Base-by-base conservation (phyloP, 92 coral and sea anemone species). In the Muricea muricata region DNA sequence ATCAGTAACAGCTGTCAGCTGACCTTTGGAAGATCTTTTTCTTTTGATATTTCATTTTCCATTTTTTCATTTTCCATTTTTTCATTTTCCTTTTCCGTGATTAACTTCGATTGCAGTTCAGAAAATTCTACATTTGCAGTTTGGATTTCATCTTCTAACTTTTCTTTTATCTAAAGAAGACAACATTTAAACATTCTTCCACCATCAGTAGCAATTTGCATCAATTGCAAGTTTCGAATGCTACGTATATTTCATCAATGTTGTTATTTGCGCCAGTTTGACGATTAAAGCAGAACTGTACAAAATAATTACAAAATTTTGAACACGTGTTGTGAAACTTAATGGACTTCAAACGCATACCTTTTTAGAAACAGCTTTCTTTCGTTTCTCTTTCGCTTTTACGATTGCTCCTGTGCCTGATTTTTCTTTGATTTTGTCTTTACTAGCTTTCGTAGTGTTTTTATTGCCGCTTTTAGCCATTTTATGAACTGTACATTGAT, bases 71-170 rank as follows among this genome's bases (percentile, higher is more conserved):
- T 35, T 23, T 29, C 65, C 25, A 0, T 55, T 55, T 56, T 58
- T 23, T 55, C 18, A 57, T 58, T 78, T 57, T 78, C 78, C 26
- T 85, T 56, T 23, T 80, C 67, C 12, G 58, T 55, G 20, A 85
- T 84, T 32, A 93, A 20, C 70, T 84, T 73, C 12, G 87, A 61
- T n/a, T 93, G 98, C 31, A 97, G 77, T n/a, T 81, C 91, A 26
- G 87, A 48, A 63, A 97, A 97, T 13, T 61, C 85, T 50, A 80
- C 89, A 87, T 97, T 81, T 32, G 91, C 90, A 84, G 79, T 89
- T 74, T 92, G 93, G 45, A 97, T 97, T 88, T 93, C 89, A 82
- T 79, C 83, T 18, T 86, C 60, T 12, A 94, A 88, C 86, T 88
- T 88, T 25, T 92, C 97, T 73, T 89, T 93, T 25, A 97, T 72